Percentiles rank a stretch among this genome's conserved stretches.
Conservation (phyloP, 1,140 invertebrate genomes). For the Drosophila ananassae region DNA sequence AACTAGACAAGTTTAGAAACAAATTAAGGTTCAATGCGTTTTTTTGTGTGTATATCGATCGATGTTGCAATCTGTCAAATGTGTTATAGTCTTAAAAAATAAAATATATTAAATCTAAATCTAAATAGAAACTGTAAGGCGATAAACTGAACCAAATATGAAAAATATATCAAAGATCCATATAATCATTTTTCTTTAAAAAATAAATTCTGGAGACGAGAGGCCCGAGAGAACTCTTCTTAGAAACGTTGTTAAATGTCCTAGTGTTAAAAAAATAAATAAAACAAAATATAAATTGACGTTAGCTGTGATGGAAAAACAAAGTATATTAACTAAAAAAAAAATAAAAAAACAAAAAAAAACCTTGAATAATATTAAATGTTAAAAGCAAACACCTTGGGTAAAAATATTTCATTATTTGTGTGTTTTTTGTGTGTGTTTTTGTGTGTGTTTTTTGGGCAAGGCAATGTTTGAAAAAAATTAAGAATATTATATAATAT, state of each 20-base stretch:
- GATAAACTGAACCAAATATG: conserved; percentile 25
- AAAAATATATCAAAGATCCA: conserved; percentile 10
- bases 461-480: not conserved
- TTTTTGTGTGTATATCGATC: conserved; percentile 40
- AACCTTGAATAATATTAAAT: conserved; percentile 14
- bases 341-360: not conserved
- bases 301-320: conserved; percentile 71
- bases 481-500: not conserved
- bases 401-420: not conserved
- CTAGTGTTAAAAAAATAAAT: conserved; percentile 19
- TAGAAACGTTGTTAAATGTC: conserved; percentile 38
- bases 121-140: conserved; percentile 26
- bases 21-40: conserved; percentile 13
- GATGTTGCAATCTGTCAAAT: conserved; percentile 67
- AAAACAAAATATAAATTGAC: conserved; percentile 33
- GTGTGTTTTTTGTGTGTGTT: conserved; percentile 8
- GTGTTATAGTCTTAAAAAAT: conserved; percentile 63
- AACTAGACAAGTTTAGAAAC: conserved; percentile 6
- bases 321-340: conserved; percentile 38
- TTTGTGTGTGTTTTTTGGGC: not conserved
- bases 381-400: conserved; percentile 4
- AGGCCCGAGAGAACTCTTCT: conserved; percentile 7
- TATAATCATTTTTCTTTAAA: conserved; percentile 3
- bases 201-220: too few relatives aligned
- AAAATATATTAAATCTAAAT: conserved; percentile 6